These are phyloP conservation scores for Cephalopholis sonnerati DNA, from an alignment of 2,113 vertebrate genomes.

Conservation along the genomic window DNA sequence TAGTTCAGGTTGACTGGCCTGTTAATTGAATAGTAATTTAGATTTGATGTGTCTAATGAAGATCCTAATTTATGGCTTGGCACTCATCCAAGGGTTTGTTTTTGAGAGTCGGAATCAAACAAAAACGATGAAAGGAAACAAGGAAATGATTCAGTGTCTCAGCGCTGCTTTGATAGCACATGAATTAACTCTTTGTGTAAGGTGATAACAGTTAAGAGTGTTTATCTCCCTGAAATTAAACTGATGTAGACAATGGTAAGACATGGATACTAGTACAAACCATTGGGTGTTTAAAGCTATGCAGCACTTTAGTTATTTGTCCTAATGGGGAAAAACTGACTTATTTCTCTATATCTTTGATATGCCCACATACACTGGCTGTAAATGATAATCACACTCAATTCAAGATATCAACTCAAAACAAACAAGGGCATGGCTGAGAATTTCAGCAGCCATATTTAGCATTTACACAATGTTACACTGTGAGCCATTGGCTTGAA, in stretches of 20 bases:
- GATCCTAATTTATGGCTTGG: conserved; percentile 79
- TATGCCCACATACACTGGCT: background rate
- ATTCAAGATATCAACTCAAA: background rate
- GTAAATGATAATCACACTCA: background rate
- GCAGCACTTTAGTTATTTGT: conserved; percentile 9
- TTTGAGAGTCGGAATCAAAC: conserved; percentile 73
- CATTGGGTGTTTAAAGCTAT: background rate
- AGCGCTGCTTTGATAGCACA: conserved; percentile 58
- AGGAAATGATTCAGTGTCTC: conserved; percentile 43
- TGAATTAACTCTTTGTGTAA: conserved; percentile 51
- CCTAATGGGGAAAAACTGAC: background rate
- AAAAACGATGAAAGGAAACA: conserved; percentile 68
- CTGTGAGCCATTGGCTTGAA: background rate
- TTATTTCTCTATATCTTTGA: background rate
- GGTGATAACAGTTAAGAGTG: conserved; percentile 39
- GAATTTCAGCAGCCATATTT: background rate
- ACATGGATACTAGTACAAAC: background rate
- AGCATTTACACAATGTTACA: background rate
- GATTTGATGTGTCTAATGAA: conserved; percentile 83
- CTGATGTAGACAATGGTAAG: conserved; percentile 28
- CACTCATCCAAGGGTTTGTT: conserved; percentile 72
- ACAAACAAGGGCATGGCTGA: background rate
- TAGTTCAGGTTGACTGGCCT: conserved; percentile 84
- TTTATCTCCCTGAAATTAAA: conserved; percentile 54
- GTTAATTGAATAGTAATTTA: conserved; percentile 86